Conservation (phyloP, 1,140 invertebrate genomes). For the Atta cephalotes region DNA sequence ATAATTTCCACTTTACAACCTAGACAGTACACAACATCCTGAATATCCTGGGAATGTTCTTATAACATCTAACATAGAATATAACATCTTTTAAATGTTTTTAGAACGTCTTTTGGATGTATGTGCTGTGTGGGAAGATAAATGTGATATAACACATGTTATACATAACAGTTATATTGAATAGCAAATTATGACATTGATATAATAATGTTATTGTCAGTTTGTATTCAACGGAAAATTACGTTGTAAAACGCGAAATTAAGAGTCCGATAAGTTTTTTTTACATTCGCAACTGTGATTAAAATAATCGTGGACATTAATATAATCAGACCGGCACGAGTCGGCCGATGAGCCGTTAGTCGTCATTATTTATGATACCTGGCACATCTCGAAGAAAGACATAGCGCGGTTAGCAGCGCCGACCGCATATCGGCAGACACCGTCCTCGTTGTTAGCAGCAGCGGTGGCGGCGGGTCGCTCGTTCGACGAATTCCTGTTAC, state of each 20-base stretch:
- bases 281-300: neutral
- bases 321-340: neutral
- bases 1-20: no score
- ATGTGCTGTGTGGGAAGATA: no score
- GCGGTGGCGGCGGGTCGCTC: slow-evolving; percentile 72
- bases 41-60: no score
- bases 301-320: neutral
- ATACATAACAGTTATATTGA: no score
- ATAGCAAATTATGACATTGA: no score
- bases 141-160: no score
- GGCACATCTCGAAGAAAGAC: slow-evolving; percentile 84
- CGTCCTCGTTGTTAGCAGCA: slow-evolving; percentile 75
- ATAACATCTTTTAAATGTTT: no score
- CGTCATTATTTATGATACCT: slow-evolving; percentile 76
- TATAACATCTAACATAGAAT: no score
- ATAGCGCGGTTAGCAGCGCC: slow-evolving; percentile 80
- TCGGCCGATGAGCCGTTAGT: slow-evolving; percentile 3
- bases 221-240: neutral
- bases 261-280: neutral
- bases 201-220: no score
- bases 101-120: no score
- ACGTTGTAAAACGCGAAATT: neutral
- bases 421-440: slow-evolving; percentile 83
- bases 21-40: no score
- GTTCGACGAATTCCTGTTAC: slow-evolving; percentile 81